These are phyloP conservation scores for Clanis bilineata DNA, from an alignment of 2,888 invertebrate genomes.

Conservation along the genomic window DNA sequence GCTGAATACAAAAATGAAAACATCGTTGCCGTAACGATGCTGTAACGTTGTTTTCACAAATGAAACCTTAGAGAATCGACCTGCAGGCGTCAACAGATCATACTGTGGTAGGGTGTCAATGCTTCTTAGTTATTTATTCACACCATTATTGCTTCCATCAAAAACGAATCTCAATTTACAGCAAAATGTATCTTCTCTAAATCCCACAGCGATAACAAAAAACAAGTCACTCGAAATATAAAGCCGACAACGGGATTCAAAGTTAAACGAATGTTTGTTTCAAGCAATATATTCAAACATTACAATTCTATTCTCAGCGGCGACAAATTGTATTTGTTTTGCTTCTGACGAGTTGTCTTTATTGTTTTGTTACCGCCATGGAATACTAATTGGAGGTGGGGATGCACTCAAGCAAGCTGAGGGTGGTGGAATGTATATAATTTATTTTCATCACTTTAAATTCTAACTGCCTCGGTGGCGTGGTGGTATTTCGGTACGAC, in stretches of 20 bases:
- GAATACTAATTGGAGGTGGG: constrained; percentile 16
- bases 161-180: not conserved
- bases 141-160: no score
- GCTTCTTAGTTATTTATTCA: no score
- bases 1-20: no score
- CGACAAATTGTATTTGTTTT: constrained; percentile 20
- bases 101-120: no score
- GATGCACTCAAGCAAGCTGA: not conserved
- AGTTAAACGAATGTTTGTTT: constrained; percentile 17
- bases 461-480: no score
- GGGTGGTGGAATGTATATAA: not conserved
- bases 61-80: no score
- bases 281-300: constrained; percentile 17
- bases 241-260: constrained; percentile 7
- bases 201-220: constrained; percentile 4
- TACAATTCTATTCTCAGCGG: constrained; percentile 11
- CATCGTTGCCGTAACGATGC: no score
- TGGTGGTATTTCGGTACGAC: no score
- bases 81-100: no score
- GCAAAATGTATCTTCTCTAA: not conserved
- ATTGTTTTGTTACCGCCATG: constrained; percentile 14
- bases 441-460: not conserved
- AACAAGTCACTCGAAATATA: not conserved
- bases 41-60: no score
- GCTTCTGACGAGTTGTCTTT: constrained; percentile 20